These are phyloP conservation scores for Himalopsyche tibetana DNA, from an alignment of 2,888 invertebrate species.

Conservation along the genomic window DNA sequence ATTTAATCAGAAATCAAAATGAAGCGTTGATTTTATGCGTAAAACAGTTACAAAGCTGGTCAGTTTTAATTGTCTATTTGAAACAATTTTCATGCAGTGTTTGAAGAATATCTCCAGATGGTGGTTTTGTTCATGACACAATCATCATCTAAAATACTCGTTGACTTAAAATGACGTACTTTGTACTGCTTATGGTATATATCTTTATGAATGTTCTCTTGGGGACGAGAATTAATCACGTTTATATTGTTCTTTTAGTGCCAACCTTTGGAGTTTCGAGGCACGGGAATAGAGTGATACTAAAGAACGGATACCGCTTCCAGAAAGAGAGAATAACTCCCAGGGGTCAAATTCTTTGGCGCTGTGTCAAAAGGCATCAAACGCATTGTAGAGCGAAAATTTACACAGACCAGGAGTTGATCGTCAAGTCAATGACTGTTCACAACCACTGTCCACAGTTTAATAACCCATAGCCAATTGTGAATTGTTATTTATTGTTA, in stretches of 20 bases:
- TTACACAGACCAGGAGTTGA: constrained; percentile 59
- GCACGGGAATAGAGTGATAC: constrained; percentile 60
- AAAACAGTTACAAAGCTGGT: no score
- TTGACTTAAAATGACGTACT: not conserved
- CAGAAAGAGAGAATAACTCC: constrained; percentile 60
- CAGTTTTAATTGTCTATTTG: no score
- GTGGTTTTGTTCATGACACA: no score
- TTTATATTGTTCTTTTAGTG: constrained; percentile 54
- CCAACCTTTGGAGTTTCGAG: constrained; percentile 60
- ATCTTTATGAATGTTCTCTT: not conserved
- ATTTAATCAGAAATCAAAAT: no score
- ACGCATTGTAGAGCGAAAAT: constrained; percentile 62
- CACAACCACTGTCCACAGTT: constrained; percentile 62
- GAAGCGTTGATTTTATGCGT: no score
- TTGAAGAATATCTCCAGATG: no score
- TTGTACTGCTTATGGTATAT: no score
- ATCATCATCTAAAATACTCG: no score
- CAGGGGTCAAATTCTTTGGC: constrained; percentile 61
- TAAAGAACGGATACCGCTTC: constrained; percentile 62
- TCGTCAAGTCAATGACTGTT: constrained; percentile 60
- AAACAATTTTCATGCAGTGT: no score
- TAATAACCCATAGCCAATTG: constrained; percentile 41
- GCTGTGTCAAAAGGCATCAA: constrained; percentile 60
- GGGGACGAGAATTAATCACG: constrained; percentile 39
- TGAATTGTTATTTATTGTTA: not conserved